These are phyloP conservation scores for Iguana delicatissima DNA, from an alignment of 2,797 vertebrate species.

Conservation along the genomic window DNA sequence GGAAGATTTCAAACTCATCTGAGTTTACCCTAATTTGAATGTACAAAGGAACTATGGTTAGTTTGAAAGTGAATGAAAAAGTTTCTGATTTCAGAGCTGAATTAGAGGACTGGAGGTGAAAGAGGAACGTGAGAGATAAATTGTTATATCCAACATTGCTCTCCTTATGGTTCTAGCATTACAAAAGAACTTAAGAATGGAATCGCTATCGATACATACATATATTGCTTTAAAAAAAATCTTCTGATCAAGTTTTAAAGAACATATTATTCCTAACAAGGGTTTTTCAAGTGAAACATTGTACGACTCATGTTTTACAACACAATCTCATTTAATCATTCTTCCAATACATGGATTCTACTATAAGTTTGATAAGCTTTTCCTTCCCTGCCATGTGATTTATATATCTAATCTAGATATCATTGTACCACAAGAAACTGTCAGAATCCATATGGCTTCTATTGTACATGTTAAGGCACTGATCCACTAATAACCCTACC, in stretches of 20 bases:
- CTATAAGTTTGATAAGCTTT: neutral
- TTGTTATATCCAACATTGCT: neutral
- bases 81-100: neutral
- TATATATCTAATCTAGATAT: constrained; percentile 21
- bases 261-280: fast-evolving
- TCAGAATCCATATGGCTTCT: neutral
- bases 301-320: neutral
- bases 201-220: neutral
- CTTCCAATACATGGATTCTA: neutral
- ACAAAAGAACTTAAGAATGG: neutral
- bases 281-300: fast-evolving
- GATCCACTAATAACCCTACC: neutral
- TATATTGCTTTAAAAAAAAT: too few species aligned
- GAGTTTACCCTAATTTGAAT: neutral
- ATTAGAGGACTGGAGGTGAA: neutral
- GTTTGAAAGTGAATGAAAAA: neutral
- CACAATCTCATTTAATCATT: constrained; percentile 17
- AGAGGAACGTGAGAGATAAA: neutral
- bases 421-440: constrained; percentile 15
- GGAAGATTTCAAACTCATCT: neutral
- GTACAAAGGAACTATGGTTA: neutral
- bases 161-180: neutral
- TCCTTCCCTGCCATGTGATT: neutral
- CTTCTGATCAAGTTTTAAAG: neutral
- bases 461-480: neutral